Conservation (phyloP, 2,113 vertebrate genomes). For the Caretta caretta region DNA sequence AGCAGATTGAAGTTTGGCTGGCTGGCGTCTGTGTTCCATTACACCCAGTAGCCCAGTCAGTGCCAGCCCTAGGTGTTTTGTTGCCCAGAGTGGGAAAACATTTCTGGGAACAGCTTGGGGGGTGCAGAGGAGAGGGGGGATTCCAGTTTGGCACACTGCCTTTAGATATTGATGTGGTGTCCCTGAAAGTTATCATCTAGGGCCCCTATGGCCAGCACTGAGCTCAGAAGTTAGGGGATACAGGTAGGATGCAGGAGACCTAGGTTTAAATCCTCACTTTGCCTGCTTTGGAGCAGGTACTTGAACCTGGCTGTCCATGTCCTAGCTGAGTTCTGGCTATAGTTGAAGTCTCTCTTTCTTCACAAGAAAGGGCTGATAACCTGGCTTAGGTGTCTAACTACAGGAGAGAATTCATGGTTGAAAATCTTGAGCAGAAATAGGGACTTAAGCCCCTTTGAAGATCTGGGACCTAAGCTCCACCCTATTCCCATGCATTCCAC, state of each 20-base stretch:
- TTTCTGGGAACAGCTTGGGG: not conserved
- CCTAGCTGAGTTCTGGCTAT: no score
- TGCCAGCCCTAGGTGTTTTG: not conserved
- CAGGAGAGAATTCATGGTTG: not conserved
- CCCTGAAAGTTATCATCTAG: not conserved
- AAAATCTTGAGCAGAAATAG: not conserved
- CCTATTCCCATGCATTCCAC: no score
- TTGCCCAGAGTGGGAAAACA: not conserved
- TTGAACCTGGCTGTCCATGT: not conserved
- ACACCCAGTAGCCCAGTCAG: not conserved
- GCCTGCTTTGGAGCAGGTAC: not conserved
- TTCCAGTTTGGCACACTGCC: not conserved
- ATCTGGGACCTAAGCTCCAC: not conserved
- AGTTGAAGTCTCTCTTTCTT: not conserved
- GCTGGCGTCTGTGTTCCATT: not conserved
- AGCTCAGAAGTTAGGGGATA: not conserved
- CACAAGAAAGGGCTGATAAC: not conserved
- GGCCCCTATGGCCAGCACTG: no score
- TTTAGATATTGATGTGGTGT: not conserved
- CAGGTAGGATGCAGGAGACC: not conserved
- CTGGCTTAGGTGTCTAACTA: not conserved
- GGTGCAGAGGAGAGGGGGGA: not conserved
- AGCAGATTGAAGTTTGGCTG: not conserved
- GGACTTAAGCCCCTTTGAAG: not conserved
- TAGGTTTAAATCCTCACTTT: not conserved